Evolutionary conservation across 1,140 invertebrate species (phyloP).

Genomic region (Agrypnia vestita): DNA sequence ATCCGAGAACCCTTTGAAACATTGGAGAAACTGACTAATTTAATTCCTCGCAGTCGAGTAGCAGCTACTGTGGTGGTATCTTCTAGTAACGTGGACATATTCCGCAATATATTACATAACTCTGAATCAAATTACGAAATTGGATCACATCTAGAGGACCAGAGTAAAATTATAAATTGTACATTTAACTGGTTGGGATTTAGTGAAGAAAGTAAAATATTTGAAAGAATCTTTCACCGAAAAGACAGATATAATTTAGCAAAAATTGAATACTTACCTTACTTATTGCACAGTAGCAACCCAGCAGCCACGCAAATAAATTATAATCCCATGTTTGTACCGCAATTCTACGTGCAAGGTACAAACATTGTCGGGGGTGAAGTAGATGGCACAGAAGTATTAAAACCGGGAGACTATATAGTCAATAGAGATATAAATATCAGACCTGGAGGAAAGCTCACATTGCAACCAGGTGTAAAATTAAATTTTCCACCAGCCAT

Average conservation of each 20-base stretch:
- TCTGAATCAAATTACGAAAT: slow-evolving; percentile 93
- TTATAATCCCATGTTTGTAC: slow-evolving; percentile 82
- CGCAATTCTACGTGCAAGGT: slow-evolving; percentile 80
- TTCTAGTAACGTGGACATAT: slow-evolving; percentile 92
- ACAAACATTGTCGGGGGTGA: slow-evolving; percentile 88
- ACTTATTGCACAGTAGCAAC: slow-evolving; percentile 87
- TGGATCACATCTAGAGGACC: slow-evolving; percentile 94
- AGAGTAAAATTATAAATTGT: slow-evolving; percentile 94
- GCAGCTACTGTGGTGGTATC: slow-evolving; percentile 92
- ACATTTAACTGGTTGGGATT: slow-evolving; percentile 95
- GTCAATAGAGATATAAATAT: slow-evolving; percentile 94
- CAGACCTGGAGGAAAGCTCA: slow-evolving; percentile 88
- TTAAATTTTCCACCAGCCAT: slow-evolving; percentile 91
- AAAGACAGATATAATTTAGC: slow-evolving; percentile 95
- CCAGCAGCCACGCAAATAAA: slow-evolving; percentile 85
- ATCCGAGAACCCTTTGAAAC: slow-evolving; percentile 90
- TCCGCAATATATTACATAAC: slow-evolving; percentile 95
- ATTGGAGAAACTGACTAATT: slow-evolving; percentile 73
- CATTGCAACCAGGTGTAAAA: slow-evolving; percentile 89
- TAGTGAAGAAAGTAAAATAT: slow-evolving; percentile 84
- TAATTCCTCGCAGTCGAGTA: slow-evolving; percentile 91
- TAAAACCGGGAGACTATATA: slow-evolving; percentile 86
- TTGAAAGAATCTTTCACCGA: slow-evolving; percentile 88
- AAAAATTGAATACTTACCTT: slow-evolving; percentile 89
- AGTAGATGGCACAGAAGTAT: slow-evolving; percentile 88